A percentile compares a stretch with the other conserved stretches of the same genome.
phyloP scores from a whole-genome alignment of 2,888 invertebrate species.

The Willowsia nigromaculata region DNA sequence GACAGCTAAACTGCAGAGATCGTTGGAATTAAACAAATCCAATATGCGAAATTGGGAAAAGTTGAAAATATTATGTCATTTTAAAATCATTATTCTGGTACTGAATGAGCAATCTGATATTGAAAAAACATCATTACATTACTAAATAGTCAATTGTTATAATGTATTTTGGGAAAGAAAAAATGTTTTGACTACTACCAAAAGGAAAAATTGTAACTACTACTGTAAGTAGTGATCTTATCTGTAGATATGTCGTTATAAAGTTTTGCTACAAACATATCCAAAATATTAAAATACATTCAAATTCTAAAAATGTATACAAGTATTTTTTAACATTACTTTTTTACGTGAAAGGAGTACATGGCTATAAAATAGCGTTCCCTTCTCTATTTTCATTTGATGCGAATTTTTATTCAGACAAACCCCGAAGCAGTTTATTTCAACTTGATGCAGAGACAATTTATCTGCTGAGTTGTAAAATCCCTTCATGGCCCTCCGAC shows the following conservation, averaged over 20 bases:
- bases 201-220: too few relatives aligned
- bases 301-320: neutral
- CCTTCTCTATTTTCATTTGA: slow-evolving; percentile 20
- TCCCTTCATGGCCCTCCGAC: slow-evolving; percentile 46
- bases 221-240: neutral
- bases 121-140: too few relatives aligned
- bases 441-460: slow-evolving; percentile 63
- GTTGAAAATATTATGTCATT: too few relatives aligned
- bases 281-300: neutral
- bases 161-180: neutral
- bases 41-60: too few relatives aligned
- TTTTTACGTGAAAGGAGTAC: too few relatives aligned
- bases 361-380: too few relatives aligned
- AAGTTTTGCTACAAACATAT: neutral
- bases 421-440: slow-evolving; percentile 58
- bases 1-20: too few relatives aligned
- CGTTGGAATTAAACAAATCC: too few relatives aligned
- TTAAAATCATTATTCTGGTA: too few relatives aligned
- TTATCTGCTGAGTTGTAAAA: slow-evolving; percentile 68
- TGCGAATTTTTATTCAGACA: slow-evolving; percentile 52
- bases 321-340: too few relatives aligned
- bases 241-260: neutral
- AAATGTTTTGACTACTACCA: neutral
- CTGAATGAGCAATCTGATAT: too few relatives aligned
- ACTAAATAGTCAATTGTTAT: neutral